Evolutionary conservation across 2,888 invertebrate genomes (phyloP), one percentile per base, ranked within the genome.

Genomic region (Noctua comes): DNA sequence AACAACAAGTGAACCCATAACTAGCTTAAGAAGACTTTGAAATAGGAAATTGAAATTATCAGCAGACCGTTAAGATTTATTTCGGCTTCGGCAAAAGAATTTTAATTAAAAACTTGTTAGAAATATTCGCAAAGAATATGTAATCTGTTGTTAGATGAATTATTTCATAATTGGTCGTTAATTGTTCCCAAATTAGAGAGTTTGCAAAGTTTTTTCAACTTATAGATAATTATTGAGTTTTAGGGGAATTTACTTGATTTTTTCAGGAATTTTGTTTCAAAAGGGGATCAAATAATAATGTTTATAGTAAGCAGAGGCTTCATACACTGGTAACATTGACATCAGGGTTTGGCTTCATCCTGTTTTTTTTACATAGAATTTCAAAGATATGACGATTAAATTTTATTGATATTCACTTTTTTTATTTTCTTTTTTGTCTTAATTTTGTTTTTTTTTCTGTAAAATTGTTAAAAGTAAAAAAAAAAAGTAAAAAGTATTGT

Each of bases 71-170:
- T 89, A 92, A 92, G 88, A 93, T 92, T 93, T 93, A 91, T 91
- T 93, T 93, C 92, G 91, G 92, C 90, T 91, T 90, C 89, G 86
- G 84, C 87, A 84, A 92, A 95, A 95, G 94, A 95, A 95, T 95
- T 95, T 95, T 95, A 96, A 96, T 96, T 95, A 95, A 94, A 95
- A 95, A 95, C 93, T 95, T 95, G 90, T 91, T 89, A 91, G 90
- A 94, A 95, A 92, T 93, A 94, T 94, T 93, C 93, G 89, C 90
- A 85, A 93, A 92, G 93, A 94, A 94, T 94, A 95, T 95, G 95
- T 96, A 94, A 95, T 95, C 94, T 95, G 93, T 93, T 94, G 94
- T 94, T 85, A 82, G 88, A 87, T 83, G 93, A 95, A 95, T 95
- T 94, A 94, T 94, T 95, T 95, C 92, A 92, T 95, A 95, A 95